Evolutionary conservation across 1,140 invertebrate genomes (phyloP).

Genomic region (Neodiprion pinetum): DNA sequence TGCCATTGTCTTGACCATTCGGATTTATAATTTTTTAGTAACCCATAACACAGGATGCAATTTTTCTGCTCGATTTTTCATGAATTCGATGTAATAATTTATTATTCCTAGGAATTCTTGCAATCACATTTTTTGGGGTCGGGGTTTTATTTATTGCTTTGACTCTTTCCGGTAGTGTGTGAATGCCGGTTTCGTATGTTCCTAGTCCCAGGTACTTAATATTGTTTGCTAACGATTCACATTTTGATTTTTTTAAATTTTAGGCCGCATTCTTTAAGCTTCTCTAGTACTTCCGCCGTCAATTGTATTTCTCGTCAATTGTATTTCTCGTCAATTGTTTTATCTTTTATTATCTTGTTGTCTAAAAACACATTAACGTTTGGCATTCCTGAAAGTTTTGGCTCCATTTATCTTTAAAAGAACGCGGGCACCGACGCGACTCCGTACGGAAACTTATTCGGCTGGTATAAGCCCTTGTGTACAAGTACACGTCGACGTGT

Average conservation of each 20-base stretch:
- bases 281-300: slow-evolving; percentile 30
- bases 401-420: slow-evolving; percentile 37
- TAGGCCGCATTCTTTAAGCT: slow-evolving; percentile 33
- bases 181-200: slow-evolving; percentile 45
- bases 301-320: background rate
- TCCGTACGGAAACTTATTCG: slow-evolving; percentile 33
- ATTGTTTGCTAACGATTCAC: slow-evolving; percentile 38
- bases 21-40: slow-evolving; percentile 29
- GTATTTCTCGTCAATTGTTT: slow-evolving; percentile 18
- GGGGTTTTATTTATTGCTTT: slow-evolving; percentile 47
- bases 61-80: slow-evolving; percentile 31
- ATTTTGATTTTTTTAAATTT: slow-evolving; percentile 49
- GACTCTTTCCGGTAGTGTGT: slow-evolving; percentile 48
- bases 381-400: slow-evolving; percentile 22
- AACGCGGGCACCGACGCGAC: slow-evolving; percentile 39
- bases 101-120: slow-evolving; percentile 46
- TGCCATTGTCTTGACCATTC: slow-evolving; percentile 26
- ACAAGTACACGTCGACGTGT: slow-evolving; percentile 25
- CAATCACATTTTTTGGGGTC: slow-evolving; percentile 43
- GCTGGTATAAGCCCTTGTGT: slow-evolving; percentile 30
- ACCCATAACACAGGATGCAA: slow-evolving; percentile 31
- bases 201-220: slow-evolving; percentile 48
- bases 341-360: slow-evolving; percentile 29
- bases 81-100: slow-evolving; percentile 48
- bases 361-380: slow-evolving; percentile 26